Evolutionary conservation across 2,888 invertebrate species (phyloP).

Genomic region (Callyntrura guangdongensis): DNA sequence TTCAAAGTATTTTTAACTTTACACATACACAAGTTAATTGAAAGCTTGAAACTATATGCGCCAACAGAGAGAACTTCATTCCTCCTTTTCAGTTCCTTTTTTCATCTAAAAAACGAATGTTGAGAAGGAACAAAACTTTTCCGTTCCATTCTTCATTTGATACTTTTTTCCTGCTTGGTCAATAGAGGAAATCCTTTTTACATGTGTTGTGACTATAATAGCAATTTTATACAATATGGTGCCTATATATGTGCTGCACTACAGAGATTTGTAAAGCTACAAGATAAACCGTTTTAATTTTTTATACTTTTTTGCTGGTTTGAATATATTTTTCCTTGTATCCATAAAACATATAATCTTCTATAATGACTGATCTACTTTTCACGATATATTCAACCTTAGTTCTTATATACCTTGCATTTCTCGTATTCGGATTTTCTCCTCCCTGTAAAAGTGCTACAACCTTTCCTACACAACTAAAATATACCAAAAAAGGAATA

Average conservation of each 20-base stretch:
- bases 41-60: background rate
- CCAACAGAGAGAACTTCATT: background rate
- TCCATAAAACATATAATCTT: background rate
- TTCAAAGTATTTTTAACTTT: background rate
- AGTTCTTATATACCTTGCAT: constrained; percentile 19
- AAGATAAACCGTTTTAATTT: background rate
- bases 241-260: too few relatives aligned
- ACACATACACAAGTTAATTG: too few relatives aligned
- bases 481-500: constrained; percentile 23
- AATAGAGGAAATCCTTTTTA: constrained; percentile 41
- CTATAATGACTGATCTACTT: constrained; percentile 29
- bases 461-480: constrained; percentile 35
- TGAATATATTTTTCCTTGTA: background rate
- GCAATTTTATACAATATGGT: constrained; percentile 3
- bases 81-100: background rate
- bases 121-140: background rate
- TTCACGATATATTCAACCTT: background rate
- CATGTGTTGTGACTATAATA: background rate
- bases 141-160: constrained; percentile 7
- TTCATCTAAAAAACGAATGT: background rate
- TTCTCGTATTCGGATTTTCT: constrained; percentile 42
- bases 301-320: background rate
- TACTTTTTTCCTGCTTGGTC: constrained; percentile 39
- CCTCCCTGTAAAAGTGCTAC: constrained; percentile 51
- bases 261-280: background rate